Evolutionary conservation across 2,113 vertebrate species (phyloP).

Genomic region (Kryptolebias marmoratus): DNA sequence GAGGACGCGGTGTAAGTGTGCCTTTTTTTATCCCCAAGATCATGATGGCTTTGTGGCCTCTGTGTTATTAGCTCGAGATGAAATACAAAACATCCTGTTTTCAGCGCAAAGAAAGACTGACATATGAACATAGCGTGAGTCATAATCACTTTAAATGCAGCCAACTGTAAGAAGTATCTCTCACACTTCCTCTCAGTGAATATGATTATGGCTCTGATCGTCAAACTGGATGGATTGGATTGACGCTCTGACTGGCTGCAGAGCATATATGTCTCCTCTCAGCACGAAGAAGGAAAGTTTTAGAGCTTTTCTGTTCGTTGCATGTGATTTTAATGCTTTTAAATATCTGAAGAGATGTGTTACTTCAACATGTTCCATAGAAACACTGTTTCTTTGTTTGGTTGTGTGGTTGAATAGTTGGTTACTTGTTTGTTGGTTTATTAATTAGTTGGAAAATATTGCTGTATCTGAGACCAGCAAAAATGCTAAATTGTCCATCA

Average conservation of each 20-base stretch:
- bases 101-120: slow-evolving; percentile 52
- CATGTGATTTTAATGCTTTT: slow-evolving; percentile 2
- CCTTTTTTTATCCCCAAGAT: slow-evolving; percentile 14
- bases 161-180: slow-evolving; percentile 47
- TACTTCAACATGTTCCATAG: neutral
- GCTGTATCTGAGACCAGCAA: too few relatives aligned
- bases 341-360: neutral
- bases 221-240: slow-evolving; percentile 27
- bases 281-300: neutral
- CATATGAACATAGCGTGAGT: slow-evolving; percentile 61
- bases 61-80: slow-evolving; percentile 37
- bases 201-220: slow-evolving; percentile 38
- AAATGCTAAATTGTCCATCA: too few relatives aligned
- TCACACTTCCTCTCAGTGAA: slow-evolving; percentile 41
- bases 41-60: slow-evolving; percentile 32
- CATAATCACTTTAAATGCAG: slow-evolving; percentile 50
- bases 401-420: too few relatives aligned
- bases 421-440: too few relatives aligned
- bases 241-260: slow-evolving; percentile 21
- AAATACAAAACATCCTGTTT: slow-evolving; percentile 57
- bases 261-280: slow-evolving; percentile 1
- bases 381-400: neutral
- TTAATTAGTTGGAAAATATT: too few relatives aligned
- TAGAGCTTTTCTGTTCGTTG: neutral
- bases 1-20: slow-evolving; percentile 13